Evolutionary conservation across 2,113 vertebrate species (phyloP).

Genomic region (Dascyllus trimaculatus): DNA sequence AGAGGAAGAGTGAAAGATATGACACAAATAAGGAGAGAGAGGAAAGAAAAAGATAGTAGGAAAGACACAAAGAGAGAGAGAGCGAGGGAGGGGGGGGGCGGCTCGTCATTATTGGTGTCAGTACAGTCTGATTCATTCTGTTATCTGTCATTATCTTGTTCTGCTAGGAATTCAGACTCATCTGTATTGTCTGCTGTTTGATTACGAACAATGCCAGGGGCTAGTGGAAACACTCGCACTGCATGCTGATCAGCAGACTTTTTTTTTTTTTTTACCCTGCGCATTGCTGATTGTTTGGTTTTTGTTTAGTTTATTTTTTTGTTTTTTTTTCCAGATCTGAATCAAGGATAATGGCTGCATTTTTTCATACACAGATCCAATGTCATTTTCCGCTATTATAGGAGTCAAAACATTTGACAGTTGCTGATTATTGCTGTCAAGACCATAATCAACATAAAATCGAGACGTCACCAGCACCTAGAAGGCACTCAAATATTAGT

Average conservation of each 20-base stretch:
- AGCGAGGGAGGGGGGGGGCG: neutral
- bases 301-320: neutral
- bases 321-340: neutral
- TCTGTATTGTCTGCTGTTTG: constrained; percentile 63
- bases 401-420: constrained; percentile 29
- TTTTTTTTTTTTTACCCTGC: neutral
- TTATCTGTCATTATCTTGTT: constrained; percentile 66
- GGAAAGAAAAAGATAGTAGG: constrained; percentile 16
- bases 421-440: constrained; percentile 16
- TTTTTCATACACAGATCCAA: constrained; percentile 7
- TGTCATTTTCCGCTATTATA: constrained; percentile 26
- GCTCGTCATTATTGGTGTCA: constrained; percentile 46
- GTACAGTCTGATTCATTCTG: constrained; percentile 46
- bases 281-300: constrained; percentile 2
- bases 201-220: constrained; percentile 53
- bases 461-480: neutral
- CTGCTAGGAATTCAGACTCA: constrained; percentile 49
- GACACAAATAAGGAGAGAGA: constrained; percentile 33
- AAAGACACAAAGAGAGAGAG: constrained; percentile 35
- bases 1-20: constrained; percentile 42
- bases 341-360: constrained; percentile 17
- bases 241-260: constrained; percentile 48
- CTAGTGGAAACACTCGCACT: neutral
- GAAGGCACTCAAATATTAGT: neutral
- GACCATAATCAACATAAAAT: constrained; percentile 28